Conservation (phyloP, 2,797 vertebrate species). For the Perodicticus potto region DNA sequence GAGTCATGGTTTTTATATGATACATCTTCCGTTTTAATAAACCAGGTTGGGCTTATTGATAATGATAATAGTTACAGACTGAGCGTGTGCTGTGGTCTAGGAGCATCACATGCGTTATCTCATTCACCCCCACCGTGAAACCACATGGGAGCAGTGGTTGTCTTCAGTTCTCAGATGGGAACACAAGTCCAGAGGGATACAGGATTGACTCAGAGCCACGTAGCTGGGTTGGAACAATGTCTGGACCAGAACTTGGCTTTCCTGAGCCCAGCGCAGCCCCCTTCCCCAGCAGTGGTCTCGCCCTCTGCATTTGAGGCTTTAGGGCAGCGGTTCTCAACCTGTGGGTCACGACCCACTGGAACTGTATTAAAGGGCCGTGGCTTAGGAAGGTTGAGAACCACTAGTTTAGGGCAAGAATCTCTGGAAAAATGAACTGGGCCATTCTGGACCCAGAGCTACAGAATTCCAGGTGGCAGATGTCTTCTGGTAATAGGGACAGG, state of each 20-base stretch:
- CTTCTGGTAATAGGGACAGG: neutral
- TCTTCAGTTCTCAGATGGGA: neutral
- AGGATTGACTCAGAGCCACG: neutral
- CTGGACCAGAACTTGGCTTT: neutral
- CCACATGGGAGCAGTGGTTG: accelerated
- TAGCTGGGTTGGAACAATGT: no score
- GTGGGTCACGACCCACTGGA: no score
- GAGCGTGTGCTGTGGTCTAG: neutral
- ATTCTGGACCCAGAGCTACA: neutral
- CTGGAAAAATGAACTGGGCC: neutral
- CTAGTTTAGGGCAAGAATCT: neutral
- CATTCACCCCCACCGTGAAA: neutral
- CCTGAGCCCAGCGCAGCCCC: neutral
- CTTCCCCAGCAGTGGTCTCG: accelerated
- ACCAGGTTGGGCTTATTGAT: neutral
- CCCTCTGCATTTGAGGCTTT: neutral
- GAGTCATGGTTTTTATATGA: neutral
- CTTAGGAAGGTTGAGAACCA: no score
- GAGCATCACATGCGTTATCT: accelerated
- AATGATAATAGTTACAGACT: accelerated
- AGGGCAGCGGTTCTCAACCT: neutral
- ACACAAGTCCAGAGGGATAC: neutral
- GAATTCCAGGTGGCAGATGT: neutral
- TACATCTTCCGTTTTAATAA: neutral
- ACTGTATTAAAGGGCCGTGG: no score